Evolutionary conservation across 2,888 invertebrate species (phyloP).

Genomic region (Andrena bicolor): DNA sequence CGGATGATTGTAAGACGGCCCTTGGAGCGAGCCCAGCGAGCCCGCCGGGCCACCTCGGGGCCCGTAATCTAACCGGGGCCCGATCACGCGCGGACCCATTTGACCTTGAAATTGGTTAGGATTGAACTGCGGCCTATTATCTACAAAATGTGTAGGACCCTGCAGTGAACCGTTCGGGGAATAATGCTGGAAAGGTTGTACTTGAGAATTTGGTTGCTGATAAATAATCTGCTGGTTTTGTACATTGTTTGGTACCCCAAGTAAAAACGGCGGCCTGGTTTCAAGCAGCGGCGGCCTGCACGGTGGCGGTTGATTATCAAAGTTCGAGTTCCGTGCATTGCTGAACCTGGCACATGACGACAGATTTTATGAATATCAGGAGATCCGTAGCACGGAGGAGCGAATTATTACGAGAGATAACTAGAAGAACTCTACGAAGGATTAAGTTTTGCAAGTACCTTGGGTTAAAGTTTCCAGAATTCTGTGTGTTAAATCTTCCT

Average conservation of each 20-base stretch:
- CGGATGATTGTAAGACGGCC: slow-evolving; percentile 73
- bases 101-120: slow-evolving; percentile 75
- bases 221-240: slow-evolving; percentile 76
- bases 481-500: slow-evolving; percentile 75
- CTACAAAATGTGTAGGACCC: slow-evolving; percentile 76
- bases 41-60: slow-evolving; percentile 69
- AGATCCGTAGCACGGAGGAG: not conserved
- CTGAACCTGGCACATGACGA: slow-evolving; percentile 61
- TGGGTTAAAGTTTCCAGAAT: slow-evolving; percentile 74
- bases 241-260: slow-evolving; percentile 70
- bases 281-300: slow-evolving; percentile 78
- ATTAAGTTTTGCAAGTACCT: slow-evolving; percentile 67
- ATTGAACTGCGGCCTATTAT: slow-evolving; percentile 74
- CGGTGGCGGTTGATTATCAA: slow-evolving; percentile 68
- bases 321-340: slow-evolving; percentile 56
- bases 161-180: slow-evolving; percentile 71
- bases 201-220: slow-evolving; percentile 70
- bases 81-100: slow-evolving; percentile 71
- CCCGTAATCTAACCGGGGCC: slow-evolving; percentile 73
- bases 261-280: slow-evolving; percentile 75
- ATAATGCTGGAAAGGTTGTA: slow-evolving; percentile 75
- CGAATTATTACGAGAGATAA: not conserved
- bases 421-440: not conserved
- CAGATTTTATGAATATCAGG: not conserved
- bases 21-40: slow-evolving; percentile 52